phyloP scores from a whole-genome alignment of 2,113 vertebrate species.

The Oostethus manadensis region DNA sequence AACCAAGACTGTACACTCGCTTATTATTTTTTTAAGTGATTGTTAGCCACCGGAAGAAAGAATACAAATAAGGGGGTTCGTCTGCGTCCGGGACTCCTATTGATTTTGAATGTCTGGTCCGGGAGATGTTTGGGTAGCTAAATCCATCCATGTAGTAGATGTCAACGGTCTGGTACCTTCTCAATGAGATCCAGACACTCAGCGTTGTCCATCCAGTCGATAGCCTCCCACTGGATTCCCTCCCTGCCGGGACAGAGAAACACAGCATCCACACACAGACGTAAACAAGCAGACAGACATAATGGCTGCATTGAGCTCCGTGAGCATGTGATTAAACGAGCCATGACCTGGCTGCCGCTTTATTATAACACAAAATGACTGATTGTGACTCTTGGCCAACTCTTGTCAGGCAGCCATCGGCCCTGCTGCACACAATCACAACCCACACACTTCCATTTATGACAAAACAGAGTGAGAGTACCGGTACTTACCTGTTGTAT shows the following conservation, averaged over 20 bases:
- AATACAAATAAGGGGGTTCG: too few species aligned
- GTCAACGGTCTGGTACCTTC: constrained; percentile 71
- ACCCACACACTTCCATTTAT: not conserved
- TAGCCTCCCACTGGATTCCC: constrained; percentile 90
- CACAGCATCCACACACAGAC: constrained; percentile 33
- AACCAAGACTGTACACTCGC: too few species aligned
- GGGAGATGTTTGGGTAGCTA: not conserved
- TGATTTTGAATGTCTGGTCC: constrained; percentile 18
- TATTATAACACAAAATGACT: constrained; percentile 49
- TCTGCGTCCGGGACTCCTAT: not conserved
- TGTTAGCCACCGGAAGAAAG: too few species aligned
- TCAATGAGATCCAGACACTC: constrained; percentile 92
- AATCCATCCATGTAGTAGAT: too few species aligned
- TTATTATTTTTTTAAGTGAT: too few species aligned
- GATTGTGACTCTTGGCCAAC: constrained; percentile 30
- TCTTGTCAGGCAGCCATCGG: constrained; percentile 30
- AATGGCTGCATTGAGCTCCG: constrained; percentile 56
- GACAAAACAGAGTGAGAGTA: not conserved
- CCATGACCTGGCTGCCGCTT: constrained; percentile 47
- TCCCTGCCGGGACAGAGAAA: constrained; percentile 71
- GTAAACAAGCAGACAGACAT: constrained; percentile 50
- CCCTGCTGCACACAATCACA: not conserved
- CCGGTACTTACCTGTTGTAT: constrained; percentile 84
- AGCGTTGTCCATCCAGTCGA: constrained; percentile 95
- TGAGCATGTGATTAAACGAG: constrained; percentile 62